Base-by-base conservation (phyloP, 2,888 invertebrate species). In the Heliconius hortense region DNA sequence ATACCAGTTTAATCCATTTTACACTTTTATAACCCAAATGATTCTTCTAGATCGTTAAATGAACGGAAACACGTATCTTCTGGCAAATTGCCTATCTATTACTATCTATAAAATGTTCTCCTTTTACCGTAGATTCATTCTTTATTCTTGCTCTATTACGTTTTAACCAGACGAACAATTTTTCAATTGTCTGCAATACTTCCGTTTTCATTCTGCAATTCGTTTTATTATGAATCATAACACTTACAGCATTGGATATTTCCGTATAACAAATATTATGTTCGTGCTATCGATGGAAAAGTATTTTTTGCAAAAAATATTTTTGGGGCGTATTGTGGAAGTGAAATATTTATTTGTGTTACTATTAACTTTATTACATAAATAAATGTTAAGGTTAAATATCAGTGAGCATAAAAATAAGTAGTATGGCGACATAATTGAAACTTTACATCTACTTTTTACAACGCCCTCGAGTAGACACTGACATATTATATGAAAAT, bases 81-180 rank as follows among this genome's bases (percentile, higher is more conserved):
- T 77, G 78, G 76, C 75, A 73, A 76, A 78, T 78, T 77, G 77
- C 75, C 78, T 75, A 78, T 75, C 72, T 75, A 63, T 78, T 76
- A 72, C 75, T 62, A 64, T 75, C 64, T 43, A 70, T 66, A 75
- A 69, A 69, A 75, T 69, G 64, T 77, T 72, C 72, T 63, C 63
- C 56, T 35, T 63, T 70, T 64, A 60, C 71, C 56, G 71, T 73
- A n/a, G 31, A 64, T 71, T 62, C 72, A 72, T 59, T 72, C 72
- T 74, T 69, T 78, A 73, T 76, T 69, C 74, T 64, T 75, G 67
- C 75, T 63, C 77, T 77, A 75, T 73, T 70, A 74, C 67, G 24
- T 64, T 77, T 74, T 73, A 77, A 64, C 75, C 63, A 73, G 77
- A 75, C 68, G 59, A 72, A 77, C 77, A 75, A 77, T 78, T 75